A percentile compares a stretch with the other conserved stretches of the same genome.
Evolutionary conservation across 2,113 vertebrate species (phyloP).

Genomic region (Gadus chalcogrammus): DNA sequence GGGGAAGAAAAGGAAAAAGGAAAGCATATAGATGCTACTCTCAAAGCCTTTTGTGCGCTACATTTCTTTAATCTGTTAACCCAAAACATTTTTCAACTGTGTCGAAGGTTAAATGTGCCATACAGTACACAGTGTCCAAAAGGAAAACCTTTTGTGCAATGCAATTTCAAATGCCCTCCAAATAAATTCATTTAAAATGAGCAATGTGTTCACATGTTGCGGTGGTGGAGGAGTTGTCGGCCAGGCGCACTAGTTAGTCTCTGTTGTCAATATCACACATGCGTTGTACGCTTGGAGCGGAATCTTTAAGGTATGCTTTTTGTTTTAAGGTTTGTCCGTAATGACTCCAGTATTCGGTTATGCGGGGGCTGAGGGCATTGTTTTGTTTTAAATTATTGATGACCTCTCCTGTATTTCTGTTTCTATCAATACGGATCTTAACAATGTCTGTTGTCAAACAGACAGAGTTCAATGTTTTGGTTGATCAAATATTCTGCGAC

Average conservation of each 20-base stretch:
- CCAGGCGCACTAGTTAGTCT: too few species aligned
- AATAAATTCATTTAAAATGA: too few species aligned
- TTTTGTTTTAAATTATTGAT: conserved; percentile 56
- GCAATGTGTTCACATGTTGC: background rate
- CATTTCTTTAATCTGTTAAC: too few species aligned
- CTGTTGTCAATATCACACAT: conserved; percentile 15
- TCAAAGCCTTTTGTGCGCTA: too few species aligned
- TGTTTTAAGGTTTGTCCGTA: conserved; percentile 42
- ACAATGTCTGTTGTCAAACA: conserved; percentile 53
- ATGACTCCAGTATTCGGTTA: conserved; percentile 16
- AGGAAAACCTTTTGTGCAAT: too few species aligned
- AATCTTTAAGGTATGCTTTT: conserved; percentile 48
- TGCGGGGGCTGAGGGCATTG: conserved; percentile 50
- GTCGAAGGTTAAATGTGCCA: too few species aligned
- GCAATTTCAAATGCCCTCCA: too few species aligned
- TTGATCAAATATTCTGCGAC: conserved; percentile 38
- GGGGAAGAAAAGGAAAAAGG: too few species aligned
- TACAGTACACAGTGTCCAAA: too few species aligned
- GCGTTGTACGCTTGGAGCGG: conserved; percentile 41
- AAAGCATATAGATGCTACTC: too few species aligned
- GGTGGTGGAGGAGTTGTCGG: conserved; percentile 19
- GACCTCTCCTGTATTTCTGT: conserved; percentile 47
- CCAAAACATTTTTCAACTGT: too few species aligned
- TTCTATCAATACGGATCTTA: conserved; percentile 57
- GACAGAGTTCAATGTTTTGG: conserved; percentile 42